Conservation (phyloP, 2,113 vertebrate species). For the Apistogramma diplotaenia region DNA sequence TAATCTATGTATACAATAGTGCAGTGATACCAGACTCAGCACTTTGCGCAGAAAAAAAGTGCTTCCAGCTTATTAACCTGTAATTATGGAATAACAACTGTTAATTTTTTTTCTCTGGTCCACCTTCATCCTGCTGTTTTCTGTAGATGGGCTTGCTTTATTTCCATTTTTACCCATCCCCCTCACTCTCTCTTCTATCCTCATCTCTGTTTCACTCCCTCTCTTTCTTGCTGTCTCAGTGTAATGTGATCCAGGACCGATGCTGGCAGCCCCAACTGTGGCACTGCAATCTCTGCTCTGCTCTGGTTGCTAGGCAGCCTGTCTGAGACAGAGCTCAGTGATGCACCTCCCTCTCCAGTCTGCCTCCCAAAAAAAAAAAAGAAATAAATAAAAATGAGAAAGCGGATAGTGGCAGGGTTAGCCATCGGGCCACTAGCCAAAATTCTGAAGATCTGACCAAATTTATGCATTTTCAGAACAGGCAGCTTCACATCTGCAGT, state of each 20-base stretch:
- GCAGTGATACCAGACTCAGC: neutral
- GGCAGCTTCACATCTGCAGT: constrained; percentile 58
- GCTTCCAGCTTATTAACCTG: constrained; percentile 11
- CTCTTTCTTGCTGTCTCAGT: constrained; percentile 73
- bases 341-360: constrained; percentile 51
- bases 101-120: neutral
- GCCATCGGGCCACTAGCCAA: constrained; percentile 18
- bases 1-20: constrained; percentile 5
- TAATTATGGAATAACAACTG: constrained; percentile 18
- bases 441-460: constrained; percentile 29
- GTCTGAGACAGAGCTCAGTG: constrained; percentile 49
- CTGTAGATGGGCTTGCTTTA: constrained; percentile 27
- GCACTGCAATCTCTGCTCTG: constrained; percentile 66
- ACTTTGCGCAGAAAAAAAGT: neutral
- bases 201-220: constrained; percentile 61
- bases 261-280: constrained; percentile 70
- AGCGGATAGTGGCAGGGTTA: neutral
- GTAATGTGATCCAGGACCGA: constrained; percentile 74
- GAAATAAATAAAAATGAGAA: neutral
- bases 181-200: constrained; percentile 53
- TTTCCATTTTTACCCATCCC: constrained; percentile 45
- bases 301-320: constrained; percentile 74
- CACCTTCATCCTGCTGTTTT: constrained; percentile 16
- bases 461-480: constrained; percentile 6
- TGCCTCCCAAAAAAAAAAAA: constrained; percentile 29